phyloP scores from a whole-genome alignment of 2,797 vertebrate genomes.

The Meda fulgida region DNA sequence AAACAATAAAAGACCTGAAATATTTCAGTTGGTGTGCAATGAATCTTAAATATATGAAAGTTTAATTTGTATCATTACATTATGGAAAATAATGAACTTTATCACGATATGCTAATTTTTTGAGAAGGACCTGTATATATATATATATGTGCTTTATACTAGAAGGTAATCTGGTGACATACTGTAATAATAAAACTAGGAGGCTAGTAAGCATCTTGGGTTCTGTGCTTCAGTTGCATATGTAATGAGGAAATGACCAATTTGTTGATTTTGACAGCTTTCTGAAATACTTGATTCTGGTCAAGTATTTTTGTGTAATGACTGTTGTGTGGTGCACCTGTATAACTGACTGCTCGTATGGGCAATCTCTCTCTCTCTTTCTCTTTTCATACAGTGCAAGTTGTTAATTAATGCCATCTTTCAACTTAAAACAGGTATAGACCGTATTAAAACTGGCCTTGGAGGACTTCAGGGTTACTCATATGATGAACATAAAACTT shows the following conservation, averaged over 20 bases:
- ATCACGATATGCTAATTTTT: too few relatives aligned
- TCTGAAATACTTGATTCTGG: not conserved
- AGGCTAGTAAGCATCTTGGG: not conserved
- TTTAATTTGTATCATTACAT: too few relatives aligned
- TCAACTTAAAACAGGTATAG: constrained; percentile 25
- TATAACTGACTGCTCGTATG: not conserved
- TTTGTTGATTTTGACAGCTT: not conserved
- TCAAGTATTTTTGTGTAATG: not conserved
- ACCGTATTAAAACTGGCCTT: not conserved
- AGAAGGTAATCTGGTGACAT: not conserved
- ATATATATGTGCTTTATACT: not conserved
- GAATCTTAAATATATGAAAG: too few relatives aligned
- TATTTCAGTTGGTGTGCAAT: too few relatives aligned
- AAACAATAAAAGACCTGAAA: too few relatives aligned
- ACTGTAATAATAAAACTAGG: not conserved
- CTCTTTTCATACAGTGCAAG: constrained; percentile 8
- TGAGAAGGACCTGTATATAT: too few relatives aligned
- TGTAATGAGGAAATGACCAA: not conserved
- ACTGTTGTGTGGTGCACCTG: not conserved
- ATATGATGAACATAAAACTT: not conserved
- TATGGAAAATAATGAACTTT: too few relatives aligned
- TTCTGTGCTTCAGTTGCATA: not conserved
- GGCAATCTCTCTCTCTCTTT: not conserved
- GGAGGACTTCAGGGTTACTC: not conserved
- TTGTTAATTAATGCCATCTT: constrained; percentile 35